These are phyloP conservation scores for Sitta carolinensis DNA, from an alignment of 2,797 vertebrate species.

Conservation along the genomic window DNA sequence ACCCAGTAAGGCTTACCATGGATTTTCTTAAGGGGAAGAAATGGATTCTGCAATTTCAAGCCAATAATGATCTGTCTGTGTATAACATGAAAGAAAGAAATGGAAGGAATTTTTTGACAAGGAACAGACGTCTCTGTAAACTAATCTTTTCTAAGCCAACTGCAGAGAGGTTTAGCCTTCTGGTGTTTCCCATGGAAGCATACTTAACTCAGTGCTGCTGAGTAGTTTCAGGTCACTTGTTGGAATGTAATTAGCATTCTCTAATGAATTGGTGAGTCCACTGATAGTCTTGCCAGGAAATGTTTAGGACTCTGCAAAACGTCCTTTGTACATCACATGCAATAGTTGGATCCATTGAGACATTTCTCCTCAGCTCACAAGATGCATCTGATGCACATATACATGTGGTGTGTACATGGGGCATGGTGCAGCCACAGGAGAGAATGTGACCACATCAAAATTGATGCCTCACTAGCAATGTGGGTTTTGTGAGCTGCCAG, in stretches of 20 bases:
- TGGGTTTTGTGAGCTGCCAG: constrained; percentile 75
- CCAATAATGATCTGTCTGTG: constrained; percentile 26
- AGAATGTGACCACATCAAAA: background rate
- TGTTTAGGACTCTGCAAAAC: constrained; percentile 23
- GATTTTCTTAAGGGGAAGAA: constrained; percentile 53
- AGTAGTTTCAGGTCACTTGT: constrained; percentile 33
- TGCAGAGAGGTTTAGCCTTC: constrained; percentile 29
- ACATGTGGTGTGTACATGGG: background rate
- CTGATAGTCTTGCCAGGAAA: background rate
- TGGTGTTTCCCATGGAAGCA: constrained; percentile 18
- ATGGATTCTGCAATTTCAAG: constrained; percentile 53
- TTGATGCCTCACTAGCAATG: constrained; percentile 72
- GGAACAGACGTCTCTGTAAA: constrained; percentile 29
- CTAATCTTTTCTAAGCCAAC: constrained; percentile 32
- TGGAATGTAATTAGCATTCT: constrained; percentile 24
- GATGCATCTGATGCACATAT: background rate
- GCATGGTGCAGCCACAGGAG: background rate
- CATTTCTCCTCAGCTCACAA: background rate
- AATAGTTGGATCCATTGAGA: background rate
- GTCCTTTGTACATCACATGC: background rate
- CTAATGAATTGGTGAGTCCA: background rate
- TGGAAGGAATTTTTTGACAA: constrained; percentile 60
- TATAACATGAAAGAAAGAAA: constrained; percentile 52
- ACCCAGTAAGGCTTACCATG: constrained; percentile 21
- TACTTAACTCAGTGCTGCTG: background rate